Evolutionary conservation across 2,113 vertebrate species (phyloP).

Genomic region (Harpagus bidentatus): DNA sequence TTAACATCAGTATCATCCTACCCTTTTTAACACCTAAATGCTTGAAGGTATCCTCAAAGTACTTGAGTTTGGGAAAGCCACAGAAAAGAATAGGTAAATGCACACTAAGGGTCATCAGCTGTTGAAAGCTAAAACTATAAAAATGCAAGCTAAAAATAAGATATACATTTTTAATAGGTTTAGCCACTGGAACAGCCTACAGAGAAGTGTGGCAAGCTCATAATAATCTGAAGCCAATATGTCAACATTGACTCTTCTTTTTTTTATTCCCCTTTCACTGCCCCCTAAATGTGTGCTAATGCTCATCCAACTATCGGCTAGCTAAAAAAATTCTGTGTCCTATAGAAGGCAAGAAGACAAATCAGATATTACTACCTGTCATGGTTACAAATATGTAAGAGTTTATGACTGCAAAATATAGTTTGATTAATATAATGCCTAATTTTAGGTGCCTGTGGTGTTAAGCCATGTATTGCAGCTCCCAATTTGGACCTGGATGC

Average conservation of each 20-base stretch:
- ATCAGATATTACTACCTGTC: not conserved
- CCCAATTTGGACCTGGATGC: not conserved
- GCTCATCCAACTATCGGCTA: not conserved
- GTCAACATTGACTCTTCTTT: not conserved
- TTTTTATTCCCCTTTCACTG: not conserved
- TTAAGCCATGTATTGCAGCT: not conserved
- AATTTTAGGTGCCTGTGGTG: not conserved
- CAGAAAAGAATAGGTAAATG: not conserved
- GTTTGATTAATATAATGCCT: not conserved
- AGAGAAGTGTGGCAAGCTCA: not conserved
- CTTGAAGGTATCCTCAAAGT: not conserved
- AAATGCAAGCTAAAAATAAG: not conserved
- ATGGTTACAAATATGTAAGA: not conserved
- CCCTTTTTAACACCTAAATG: not conserved
- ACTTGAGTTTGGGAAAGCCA: not conserved
- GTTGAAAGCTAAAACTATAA: not conserved
- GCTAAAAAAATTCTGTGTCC: not conserved
- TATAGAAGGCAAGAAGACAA: not conserved
- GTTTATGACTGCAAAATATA: not conserved
- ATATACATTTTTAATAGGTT: not conserved
- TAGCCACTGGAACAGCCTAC: not conserved
- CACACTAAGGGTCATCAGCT: not conserved
- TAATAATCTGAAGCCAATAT: not conserved
- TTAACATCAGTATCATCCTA: not conserved
- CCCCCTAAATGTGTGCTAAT: not conserved